Evolutionary conservation across 2,888 invertebrate species (phyloP), one percentile per base, ranked within the genome.

Genomic region (Dolichopus griseipennis): DNA sequence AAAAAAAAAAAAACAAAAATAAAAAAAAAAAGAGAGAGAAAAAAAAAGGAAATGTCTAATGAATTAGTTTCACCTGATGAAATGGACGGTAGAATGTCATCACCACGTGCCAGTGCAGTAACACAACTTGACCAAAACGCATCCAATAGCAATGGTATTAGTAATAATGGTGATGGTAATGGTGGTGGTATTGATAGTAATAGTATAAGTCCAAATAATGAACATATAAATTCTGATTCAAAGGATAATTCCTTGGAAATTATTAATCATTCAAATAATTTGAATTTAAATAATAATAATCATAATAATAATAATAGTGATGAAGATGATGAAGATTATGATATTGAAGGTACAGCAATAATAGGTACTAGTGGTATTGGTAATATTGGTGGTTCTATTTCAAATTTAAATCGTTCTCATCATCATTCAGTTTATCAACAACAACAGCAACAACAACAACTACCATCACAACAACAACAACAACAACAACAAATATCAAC

Each of bases 71-170:
- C 71, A 71, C 70, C 73, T 68, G 72, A 72, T 71, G 72, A 70
- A 69, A 71, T 71, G 68, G 73, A 71, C 67, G 72, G 68, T 68
- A 68, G 68, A 67, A 69, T 70, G 70, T 68, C 72, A 65, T 68
- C 71, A 66, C 71, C 71, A 72, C 71, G 71, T 71, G 69, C 68
- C 71, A 73, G 72, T 73, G 68, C 71, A 64, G 69, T 71, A 68
- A 72, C 70, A 66, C 69, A 71, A 69, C 71, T 73, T 61, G 73
- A 70, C 27, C 69, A 68, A 68, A 73, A 72, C 70, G 72, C 71
- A 70, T 69, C 71, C 18, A 41, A 12, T 41, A 12, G 37, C 2
- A n/a, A n/a, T 52, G 52, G 52, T 52, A 66, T 66, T 66, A 34
- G 62, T 65, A 41, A 33, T 22, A 66, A 22, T 65, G 52, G 52